Evolutionary conservation across 2,113 vertebrate species (phyloP), one percentile per base, ranked within the genome.

Genomic region (Bungarus multicinctus): DNA sequence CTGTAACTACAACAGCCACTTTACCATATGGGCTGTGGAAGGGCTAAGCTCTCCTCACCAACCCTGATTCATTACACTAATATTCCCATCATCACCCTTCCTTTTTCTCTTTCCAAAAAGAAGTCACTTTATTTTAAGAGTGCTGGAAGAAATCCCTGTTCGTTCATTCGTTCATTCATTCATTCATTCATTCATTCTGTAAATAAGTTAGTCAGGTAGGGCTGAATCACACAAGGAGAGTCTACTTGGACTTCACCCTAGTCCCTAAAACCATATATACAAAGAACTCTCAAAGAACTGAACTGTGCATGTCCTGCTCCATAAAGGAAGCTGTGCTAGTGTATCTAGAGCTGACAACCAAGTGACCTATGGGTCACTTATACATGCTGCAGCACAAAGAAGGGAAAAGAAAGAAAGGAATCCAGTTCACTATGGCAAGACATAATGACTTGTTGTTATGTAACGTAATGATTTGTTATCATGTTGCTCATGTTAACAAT

Each of bases 1-100:
- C 88, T 85, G 39, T 93, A 94, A 94, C 94, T 90, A 94, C 87
- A 91, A 90, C 18, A 93, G 92, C 93, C 94, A 94, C 89, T 92
- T 92, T 85, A 85, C 88, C 87, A 64, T 92, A 91, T 89, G 55
- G 55, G 43, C 0, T 1, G 0, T 2, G 91, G 94, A 16, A 57
- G 45, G 0, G 52, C 92, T n/a, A 92, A 18, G 64, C 92, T 92
- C 91, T 92, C 93, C 94, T 94, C 89, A 9, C 90, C 95, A 93
- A 93, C 58, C 89, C 89, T 92, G 92, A 95, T 57, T 95, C 95
- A 95, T 92, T 34, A 22, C 93, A 88, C 22, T 0, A 34, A 93
- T 92, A 94, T 12, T 27, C 34, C 20, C 52, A 43, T 45, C 91
- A 18, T n/a, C 47, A 30, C 91, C 90, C 43, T 91, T 60, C 86